Percentiles rank a stretch among this genome's conserved stretches.
Evolutionary conservation across 2,797 vertebrate genomes (phyloP).

Genomic region (Falco rusticolus): DNA sequence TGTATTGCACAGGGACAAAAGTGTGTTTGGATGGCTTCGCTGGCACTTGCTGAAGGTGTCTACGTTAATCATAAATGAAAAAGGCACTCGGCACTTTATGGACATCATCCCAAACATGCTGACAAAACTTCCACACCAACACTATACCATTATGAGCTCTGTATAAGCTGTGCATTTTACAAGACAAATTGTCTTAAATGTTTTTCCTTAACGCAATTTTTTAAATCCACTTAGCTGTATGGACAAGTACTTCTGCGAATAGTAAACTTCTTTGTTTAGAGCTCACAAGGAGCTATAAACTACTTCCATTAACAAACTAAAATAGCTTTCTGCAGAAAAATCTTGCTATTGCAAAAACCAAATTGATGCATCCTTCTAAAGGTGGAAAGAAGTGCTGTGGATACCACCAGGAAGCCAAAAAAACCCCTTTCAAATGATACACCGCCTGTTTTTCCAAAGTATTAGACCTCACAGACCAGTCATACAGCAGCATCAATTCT

Average conservation of each 20-base stretch:
- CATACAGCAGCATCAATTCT: not conserved
- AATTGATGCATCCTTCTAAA: not conserved
- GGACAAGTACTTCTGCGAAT: conserved; percentile 20
- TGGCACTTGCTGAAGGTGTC: not conserved
- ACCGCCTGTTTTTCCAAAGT: not conserved
- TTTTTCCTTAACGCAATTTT: conserved; percentile 20
- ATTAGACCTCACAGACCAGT: not conserved
- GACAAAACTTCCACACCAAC: not conserved
- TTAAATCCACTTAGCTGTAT: conserved; percentile 25
- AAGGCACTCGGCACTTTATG: not conserved
- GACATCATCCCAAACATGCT: conserved; percentile 2
- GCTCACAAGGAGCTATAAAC: conserved; percentile 39
- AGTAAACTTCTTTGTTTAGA: conserved; percentile 35
- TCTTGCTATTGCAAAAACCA: not conserved
- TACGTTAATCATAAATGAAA: not conserved
- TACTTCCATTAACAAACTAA: not conserved
- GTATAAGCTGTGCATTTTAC: not conserved
- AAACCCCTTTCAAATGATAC: not conserved
- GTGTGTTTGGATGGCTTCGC: not conserved
- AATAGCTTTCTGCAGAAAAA: not conserved
- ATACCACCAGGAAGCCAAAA: not conserved
- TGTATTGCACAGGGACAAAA: not conserved
- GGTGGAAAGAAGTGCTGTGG: not conserved
- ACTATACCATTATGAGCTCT: not conserved
- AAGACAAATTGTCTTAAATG: not conserved